These are phyloP conservation scores for Machaerirhynchus nigripectus DNA, from an alignment of 2,113 vertebrate genomes.

Conservation along the genomic window DNA sequence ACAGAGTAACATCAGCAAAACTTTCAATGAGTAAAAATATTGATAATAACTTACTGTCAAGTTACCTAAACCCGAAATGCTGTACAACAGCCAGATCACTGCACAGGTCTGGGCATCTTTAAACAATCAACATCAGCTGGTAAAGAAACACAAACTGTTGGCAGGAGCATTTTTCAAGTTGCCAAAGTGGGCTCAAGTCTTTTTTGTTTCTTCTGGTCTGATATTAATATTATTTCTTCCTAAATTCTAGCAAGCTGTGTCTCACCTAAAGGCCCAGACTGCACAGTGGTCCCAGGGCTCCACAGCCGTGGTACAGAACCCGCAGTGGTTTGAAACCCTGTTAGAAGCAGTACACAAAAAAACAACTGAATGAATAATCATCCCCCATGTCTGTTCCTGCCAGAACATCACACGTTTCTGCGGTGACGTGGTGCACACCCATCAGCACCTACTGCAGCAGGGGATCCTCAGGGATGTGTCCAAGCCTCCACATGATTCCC, in stretches of 20 bases:
- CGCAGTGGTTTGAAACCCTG: background rate
- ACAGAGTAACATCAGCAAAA: background rate
- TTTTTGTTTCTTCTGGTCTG: background rate
- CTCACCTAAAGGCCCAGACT: background rate
- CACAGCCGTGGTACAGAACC: accelerated
- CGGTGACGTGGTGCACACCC: accelerated
- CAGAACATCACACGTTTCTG: accelerated
- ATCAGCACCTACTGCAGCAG: background rate
- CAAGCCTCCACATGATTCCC: accelerated
- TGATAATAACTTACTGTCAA: background rate
- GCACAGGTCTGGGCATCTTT: background rate
- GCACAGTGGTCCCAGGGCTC: background rate
- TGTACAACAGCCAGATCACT: background rate
- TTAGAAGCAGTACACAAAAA: background rate
- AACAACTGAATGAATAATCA: accelerated
- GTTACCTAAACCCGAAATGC: background rate
- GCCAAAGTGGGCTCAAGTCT: background rate
- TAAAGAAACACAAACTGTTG: accelerated
- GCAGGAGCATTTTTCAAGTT: background rate
- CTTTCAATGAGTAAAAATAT: background rate
- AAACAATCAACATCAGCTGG: background rate
- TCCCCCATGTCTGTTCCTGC: background rate
- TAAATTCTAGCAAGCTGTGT: accelerated
- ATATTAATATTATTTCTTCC: background rate
- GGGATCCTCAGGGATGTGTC: too few species aligned